Conservation (phyloP, 2,797 vertebrate genomes). For the Malurus splendens region DNA sequence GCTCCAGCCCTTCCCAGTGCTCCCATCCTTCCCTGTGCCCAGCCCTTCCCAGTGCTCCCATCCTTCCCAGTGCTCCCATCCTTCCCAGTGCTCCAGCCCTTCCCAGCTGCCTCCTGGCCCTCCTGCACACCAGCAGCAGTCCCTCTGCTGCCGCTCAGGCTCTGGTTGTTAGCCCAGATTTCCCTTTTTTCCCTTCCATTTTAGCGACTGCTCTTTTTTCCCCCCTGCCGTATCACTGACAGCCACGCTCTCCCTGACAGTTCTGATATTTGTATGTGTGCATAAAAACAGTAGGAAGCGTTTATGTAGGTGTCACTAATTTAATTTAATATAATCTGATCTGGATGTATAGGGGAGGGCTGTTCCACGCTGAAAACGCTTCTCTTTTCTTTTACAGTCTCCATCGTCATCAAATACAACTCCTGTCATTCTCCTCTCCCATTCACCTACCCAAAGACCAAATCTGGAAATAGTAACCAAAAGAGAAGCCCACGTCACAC, state of each 20-base stretch:
- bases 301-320: constrained; percentile 60
- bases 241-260: constrained; percentile 12
- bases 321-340: constrained; percentile 57
- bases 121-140: background rate
- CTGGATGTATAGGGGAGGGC: background rate
- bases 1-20: background rate
- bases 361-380: constrained; percentile 36
- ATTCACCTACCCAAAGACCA: constrained; percentile 59
- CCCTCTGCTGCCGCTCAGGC: background rate
- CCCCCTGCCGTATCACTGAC: background rate
- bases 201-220: background rate
- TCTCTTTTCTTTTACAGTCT: constrained; percentile 59
- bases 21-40: background rate
- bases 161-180: background rate
- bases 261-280: constrained; percentile 51
- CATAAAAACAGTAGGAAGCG: constrained; percentile 41
- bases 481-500: constrained; percentile 34
- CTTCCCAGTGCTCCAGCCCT: background rate
- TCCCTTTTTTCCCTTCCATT: background rate
- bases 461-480: constrained; percentile 51
- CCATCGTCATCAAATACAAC: constrained; percentile 38
- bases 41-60: background rate
- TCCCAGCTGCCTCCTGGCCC: background rate
- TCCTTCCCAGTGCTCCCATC: background rate
- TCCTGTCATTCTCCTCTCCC: constrained; percentile 49